phyloP scores from a whole-genome alignment of 1,140 invertebrate species.

The Acromyrmex heyeri region DNA sequence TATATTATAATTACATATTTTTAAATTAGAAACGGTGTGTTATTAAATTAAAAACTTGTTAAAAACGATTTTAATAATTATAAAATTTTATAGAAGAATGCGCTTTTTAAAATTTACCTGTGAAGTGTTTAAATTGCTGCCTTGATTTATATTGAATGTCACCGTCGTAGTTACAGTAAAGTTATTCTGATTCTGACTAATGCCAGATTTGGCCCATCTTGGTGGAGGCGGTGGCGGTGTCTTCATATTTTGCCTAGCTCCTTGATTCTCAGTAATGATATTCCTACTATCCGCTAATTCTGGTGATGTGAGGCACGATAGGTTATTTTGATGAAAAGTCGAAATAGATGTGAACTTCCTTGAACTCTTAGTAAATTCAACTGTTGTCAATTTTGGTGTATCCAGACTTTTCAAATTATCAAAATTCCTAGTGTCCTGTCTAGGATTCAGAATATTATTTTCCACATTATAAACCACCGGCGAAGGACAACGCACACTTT shows the following conservation, averaged over 20 bases:
- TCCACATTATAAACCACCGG: conserved; percentile 86
- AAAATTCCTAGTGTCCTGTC: conserved; percentile 76
- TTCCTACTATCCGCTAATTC: conserved; percentile 76
- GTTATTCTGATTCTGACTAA: conserved; percentile 87
- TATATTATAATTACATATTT: no score
- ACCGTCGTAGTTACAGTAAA: conserved; percentile 94
- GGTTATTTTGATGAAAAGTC: conserved; percentile 83
- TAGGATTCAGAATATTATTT: conserved; percentile 87
- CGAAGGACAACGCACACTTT: conserved; percentile 83
- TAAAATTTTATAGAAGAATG: conserved; percentile 1
- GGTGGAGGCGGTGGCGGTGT: conserved; percentile 90
- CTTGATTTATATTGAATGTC: conserved; percentile 91
- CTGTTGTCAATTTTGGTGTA: conserved; percentile 67
- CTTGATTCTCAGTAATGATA: conserved; percentile 75
- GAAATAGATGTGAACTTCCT: conserved; percentile 70
- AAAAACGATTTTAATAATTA: not conserved
- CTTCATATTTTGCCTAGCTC: conserved; percentile 80
- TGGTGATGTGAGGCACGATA: conserved; percentile 77
- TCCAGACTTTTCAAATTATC: conserved; percentile 70
- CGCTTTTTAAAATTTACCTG: conserved; percentile 71
- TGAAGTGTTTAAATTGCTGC: conserved; percentile 71
- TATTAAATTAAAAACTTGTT: not conserved
- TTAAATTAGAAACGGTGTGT: no score
- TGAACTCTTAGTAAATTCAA: conserved; percentile 76
- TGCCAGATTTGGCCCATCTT: conserved; percentile 87